Base-by-base conservation (phyloP, 1,140 invertebrate genomes). In the Lysiphlebus fabarum region DNA sequence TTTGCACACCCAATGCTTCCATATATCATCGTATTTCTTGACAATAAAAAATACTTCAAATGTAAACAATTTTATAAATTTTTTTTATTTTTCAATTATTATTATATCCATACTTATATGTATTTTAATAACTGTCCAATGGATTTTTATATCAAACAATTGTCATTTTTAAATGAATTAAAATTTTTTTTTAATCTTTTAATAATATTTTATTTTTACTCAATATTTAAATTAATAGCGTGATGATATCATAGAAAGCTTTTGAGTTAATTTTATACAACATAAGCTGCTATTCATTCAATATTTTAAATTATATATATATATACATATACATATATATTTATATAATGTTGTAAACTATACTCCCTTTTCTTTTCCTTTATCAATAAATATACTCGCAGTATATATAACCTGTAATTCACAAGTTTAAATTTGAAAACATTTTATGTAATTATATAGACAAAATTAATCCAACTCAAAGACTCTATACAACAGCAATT, bases 401-500 rank as follows among this genome's bases (percentile, higher is more conserved):
- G n/a, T n/a, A n/a, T n/a, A n/a, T 33, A 9, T 38, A 10, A 17
- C 50, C 26, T 26, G 49, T 61, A 57, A 55, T 58, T 61, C 45
- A 17, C 62, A 61, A 61, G 51, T 57, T 58, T 61, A 55, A 58
- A 47, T 55, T 50, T 37, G 55, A 10, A 47, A 44, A 53, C 43
- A 17, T 49, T 37, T 44, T 38, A 47, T 59, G 17, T 26, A 49
- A 49, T 41, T 47, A 59, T 47, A 59, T 42, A 62, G 62, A 53
- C 51, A 58, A 53, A 61, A 61, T 61, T 61, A 54, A 64, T 64
- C 61, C 58, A 58, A 59, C 58, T 64, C 56, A 61, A 63, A 63
- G 62, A 53, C 58, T 54, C 49, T 26, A 12, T 50, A 37, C 34
- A 51, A 34, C 49, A 51, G n/a, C 33, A 44, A 48, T 63, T 63